Evolutionary conservation across 2,113 vertebrate species (phyloP).

Genomic region (Pluvianellus socialis): DNA sequence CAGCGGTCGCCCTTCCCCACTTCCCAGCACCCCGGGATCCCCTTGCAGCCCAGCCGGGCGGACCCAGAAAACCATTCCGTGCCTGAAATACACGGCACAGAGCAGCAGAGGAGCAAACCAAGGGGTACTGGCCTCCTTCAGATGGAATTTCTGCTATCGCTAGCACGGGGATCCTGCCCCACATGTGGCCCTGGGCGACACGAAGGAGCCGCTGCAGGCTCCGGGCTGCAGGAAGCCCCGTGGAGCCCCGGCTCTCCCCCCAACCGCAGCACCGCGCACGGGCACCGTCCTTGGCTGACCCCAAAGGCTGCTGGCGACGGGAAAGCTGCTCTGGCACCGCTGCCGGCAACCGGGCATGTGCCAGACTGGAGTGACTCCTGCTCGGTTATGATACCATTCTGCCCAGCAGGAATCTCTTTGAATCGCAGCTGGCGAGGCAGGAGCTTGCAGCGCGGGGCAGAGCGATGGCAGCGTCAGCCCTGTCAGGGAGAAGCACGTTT

Average conservation of each 20-base stretch:
- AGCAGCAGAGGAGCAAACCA: not conserved
- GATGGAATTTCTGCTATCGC: not conserved
- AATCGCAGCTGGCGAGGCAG: not conserved
- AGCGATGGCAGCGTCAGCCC: not conserved
- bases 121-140: not conserved
- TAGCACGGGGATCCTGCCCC: not conserved
- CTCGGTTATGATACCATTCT: not conserved
- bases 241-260: not conserved
- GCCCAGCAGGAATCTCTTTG: not conserved
- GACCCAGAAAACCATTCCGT: not conserved
- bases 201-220: not conserved
- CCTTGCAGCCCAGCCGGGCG: rapidly evolving
- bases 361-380: not conserved
- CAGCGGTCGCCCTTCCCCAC: not conserved
- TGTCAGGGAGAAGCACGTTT: not conserved
- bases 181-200: not conserved
- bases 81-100: rapidly evolving
- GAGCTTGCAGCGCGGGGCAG: not conserved
- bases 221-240: not conserved
- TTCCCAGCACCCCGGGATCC: not conserved
- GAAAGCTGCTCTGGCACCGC: not conserved
- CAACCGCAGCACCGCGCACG: rapidly evolving
- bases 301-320: not conserved
- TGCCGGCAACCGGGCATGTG: rapidly evolving
- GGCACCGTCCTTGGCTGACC: not conserved